Base-by-base conservation (phyloP, 2,888 invertebrate species). In the Dryocosmus kuriphilus region DNA sequence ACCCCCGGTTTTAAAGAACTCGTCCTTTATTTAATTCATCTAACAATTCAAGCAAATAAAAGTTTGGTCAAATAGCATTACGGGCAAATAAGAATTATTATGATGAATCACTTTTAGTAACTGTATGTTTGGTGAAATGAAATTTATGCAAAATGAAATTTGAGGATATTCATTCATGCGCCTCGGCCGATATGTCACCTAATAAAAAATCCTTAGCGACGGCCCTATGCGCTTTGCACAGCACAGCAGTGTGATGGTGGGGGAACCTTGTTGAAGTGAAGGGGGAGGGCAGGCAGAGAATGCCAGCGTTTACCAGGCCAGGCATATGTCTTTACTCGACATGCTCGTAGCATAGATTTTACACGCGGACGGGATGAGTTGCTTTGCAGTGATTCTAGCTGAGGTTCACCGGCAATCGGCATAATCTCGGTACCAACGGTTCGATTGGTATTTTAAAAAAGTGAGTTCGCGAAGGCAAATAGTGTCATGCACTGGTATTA, bases 341-440 rank as follows among this genome's bases (percentile, higher is more conserved):
- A 89, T 90, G 89, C 87, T 89, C 88, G 87, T 87, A 88, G 87
- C 86, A 88, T 85, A 86, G 84, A 84, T 85, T 65, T 55, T 80
- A 74, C 74, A 76, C 74, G 76, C 77, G 77, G 62, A 67, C 65
- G 62, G 77, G 62, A 67, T 61, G 62, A 76, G 55, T 60, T 74
- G 74, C 76, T 76, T 77, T 57, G 38, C 76, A 75, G 76, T 55
- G 60, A 77, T 63, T 76, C 22, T 61, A 79, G 65, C 80, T 75
- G 76, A 76, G 74, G 74, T 74, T 77, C 76, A 61, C 71, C 71
- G 61, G 80, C 61, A 73, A 61, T 63, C 71, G 65, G 80, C 32
- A 73, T 41, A 16, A 27, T 55, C 74, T 41, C 77, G 75, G 63
- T 22, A 16, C 62, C 41, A 46, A 62, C 41, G 63, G 46, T 65